Base-by-base conservation (phyloP, 2,113 vertebrate species). In the Corythaixoides concolor region DNA sequence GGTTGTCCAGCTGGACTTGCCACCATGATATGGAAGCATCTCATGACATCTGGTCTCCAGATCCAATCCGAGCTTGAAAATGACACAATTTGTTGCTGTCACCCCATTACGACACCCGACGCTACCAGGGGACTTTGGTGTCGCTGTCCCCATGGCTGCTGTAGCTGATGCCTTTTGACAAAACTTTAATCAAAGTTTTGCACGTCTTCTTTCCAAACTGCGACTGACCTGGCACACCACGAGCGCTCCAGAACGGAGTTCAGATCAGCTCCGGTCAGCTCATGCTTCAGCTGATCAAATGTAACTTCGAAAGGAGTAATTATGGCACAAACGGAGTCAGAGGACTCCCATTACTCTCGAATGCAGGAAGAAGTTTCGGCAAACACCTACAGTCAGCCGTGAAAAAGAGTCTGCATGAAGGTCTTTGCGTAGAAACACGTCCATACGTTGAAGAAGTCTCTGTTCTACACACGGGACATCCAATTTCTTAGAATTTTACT, bases 381-480 rank as follows among this genome's bases (percentile, higher is more conserved):
- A 33, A 56, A 52, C 41, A 15, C 41, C 69, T 35, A 27, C 47
- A 26, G 27, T 4, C 2, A 63, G 28, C 41, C 49, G 12, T 3
- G 10, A 37, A 45, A 52, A 15, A 39, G 60, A 33, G 39, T 8
- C 11, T 20, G 35, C 35, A 3, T 20, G 6, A 4, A 1, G 7
- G 69, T 12, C 23, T 21, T 15, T 8, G 23, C 53, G 27, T 10
- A 16, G 24, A 30, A 49, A 27, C 0, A 0, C 2, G 0, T 3
- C 16, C 12, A 1, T 4, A 3, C 1, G 17, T 15, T 7, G 10
- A 8, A 39, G 20, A 12, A 2, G 15, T 24, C 78, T 23, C 59
- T 2, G 3, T 16, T 37, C 39, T 33, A 50, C 33, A 15, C 62
- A 8, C 5, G 2, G 12, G 21, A 9, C 17, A 24, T 6, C 30